These are phyloP conservation scores for Teleogryllus occipitalis DNA, from an alignment of 1,140 invertebrate genomes.

Conservation along the genomic window DNA sequence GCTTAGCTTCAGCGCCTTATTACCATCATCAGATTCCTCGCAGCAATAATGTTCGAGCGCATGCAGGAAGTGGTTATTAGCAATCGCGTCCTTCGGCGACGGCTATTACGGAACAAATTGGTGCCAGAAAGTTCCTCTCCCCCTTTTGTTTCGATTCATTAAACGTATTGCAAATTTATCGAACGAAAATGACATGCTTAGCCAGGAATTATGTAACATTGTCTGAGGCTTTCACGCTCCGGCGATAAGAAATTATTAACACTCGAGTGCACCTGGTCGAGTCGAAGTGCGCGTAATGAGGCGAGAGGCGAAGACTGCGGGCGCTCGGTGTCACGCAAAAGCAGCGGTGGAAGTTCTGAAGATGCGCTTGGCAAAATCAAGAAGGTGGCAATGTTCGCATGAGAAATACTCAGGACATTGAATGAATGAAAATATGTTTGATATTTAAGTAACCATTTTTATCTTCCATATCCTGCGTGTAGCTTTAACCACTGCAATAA, in stretches of 20 bases:
- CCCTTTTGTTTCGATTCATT: neutral
- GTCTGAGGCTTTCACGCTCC: neutral
- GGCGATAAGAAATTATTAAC: neutral
- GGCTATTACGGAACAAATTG: neutral
- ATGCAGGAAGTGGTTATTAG: neutral
- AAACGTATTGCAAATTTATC: constrained; percentile 5
- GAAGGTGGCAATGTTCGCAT: too few species aligned
- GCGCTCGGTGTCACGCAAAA: too few species aligned
- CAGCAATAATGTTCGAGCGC: neutral
- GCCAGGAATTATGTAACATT: neutral
- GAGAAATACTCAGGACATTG: too few species aligned
- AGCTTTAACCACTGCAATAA: too few species aligned
- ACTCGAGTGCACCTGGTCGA: neutral
- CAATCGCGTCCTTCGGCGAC: neutral
- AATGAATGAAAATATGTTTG: too few species aligned
- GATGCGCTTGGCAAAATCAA: too few species aligned
- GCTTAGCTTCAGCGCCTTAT: neutral
- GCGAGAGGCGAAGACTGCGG: too few species aligned
- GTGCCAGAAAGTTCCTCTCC: neutral
- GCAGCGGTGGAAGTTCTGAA: too few species aligned
- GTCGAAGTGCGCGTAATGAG: too few species aligned
- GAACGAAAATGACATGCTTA: constrained; percentile 4
- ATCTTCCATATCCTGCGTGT: too few species aligned
- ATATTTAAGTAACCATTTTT: too few species aligned
- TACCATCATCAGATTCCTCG: neutral